Evolutionary conservation across 2,797 vertebrate species (phyloP).

Genomic region (Smutsia gigantea): DNA sequence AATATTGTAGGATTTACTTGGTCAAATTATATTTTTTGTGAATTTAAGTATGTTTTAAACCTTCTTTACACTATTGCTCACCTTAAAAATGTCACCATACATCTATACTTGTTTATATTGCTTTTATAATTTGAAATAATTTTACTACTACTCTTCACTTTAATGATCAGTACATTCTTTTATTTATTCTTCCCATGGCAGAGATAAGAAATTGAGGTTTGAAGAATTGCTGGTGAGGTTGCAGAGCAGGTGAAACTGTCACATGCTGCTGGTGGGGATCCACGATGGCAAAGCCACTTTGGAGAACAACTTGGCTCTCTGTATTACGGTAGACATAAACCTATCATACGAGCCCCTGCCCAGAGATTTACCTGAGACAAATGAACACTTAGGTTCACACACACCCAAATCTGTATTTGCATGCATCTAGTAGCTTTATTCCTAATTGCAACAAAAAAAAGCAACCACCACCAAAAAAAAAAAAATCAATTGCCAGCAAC

Average conservation of each 20-base stretch:
- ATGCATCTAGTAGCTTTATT: neutral
- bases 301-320: neutral
- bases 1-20: neutral
- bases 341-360: neutral
- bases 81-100: neutral
- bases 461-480: neutral
- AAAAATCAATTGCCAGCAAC: neutral
- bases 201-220: neutral
- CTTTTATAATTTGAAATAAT: neutral
- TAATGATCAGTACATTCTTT: neutral
- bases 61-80: neutral
- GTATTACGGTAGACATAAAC: neutral
- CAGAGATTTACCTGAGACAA: neutral
- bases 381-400: neutral
- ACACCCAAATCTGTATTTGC: neutral
- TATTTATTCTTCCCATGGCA: neutral
- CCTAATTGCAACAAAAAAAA: neutral
- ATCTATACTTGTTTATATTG: neutral
- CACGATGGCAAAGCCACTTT: neutral
- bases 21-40: neutral
- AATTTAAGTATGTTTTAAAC: neutral
- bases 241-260: neutral
- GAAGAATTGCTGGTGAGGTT: neutral
- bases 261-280: neutral
- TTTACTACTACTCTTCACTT: neutral